These are phyloP conservation scores for Epinephelus cyanopodus DNA, from an alignment of 2,113 vertebrate genomes.

Conservation along the genomic window DNA sequence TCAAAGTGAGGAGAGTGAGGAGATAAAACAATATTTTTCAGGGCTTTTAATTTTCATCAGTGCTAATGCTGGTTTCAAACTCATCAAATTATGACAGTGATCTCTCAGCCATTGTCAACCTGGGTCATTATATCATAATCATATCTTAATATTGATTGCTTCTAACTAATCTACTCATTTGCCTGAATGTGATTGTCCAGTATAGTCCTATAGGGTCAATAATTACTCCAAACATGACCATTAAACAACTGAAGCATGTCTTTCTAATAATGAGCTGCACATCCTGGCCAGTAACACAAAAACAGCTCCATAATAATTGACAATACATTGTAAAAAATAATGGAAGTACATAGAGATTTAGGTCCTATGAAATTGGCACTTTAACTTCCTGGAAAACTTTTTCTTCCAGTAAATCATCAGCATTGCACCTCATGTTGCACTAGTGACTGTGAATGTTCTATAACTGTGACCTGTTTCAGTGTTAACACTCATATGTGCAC, in stretches of 20 bases:
- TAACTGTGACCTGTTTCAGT: neutral
- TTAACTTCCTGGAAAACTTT: too few species aligned
- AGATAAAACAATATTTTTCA: too few species aligned
- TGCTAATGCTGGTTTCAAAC: neutral
- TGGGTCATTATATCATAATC: constrained; percentile 9
- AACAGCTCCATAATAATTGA: neutral
- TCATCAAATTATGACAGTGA: neutral
- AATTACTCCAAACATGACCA: neutral
- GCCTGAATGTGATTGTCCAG: neutral
- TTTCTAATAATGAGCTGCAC: constrained; percentile 1
- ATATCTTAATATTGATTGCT: constrained; percentile 1
- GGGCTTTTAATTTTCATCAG: neutral
- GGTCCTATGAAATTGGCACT: too few species aligned
- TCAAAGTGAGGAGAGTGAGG: neutral
- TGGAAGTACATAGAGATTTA: too few species aligned
- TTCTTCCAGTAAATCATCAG: too few species aligned
- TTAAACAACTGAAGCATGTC: neutral
- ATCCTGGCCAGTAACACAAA: neutral
- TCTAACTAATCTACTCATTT: constrained; percentile 5
- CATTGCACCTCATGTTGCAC: too few species aligned
- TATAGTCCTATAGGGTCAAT: neutral
- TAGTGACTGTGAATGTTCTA: too few species aligned
- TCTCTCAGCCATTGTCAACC: neutral
- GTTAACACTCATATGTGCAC: neutral
- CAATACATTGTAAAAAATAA: neutral